Evolutionary conservation across 1,140 invertebrate genomes (phyloP), one percentile per base, ranked within the genome.

Genomic region (Bombus consobrinus): DNA sequence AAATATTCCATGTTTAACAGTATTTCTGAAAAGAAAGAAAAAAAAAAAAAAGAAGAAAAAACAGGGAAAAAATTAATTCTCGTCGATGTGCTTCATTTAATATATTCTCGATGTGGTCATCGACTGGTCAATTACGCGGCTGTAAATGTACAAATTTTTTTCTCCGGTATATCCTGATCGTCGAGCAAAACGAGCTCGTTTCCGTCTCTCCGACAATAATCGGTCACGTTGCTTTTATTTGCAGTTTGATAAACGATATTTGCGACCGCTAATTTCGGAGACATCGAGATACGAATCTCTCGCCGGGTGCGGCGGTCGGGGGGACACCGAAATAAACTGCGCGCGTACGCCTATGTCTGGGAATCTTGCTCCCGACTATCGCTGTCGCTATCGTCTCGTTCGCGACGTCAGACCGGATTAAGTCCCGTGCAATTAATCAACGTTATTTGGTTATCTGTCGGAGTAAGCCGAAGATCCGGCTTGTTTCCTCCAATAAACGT

Each of bases 241-340:
- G 57, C 72, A 15, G 15, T 69, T 59, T 43, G 84, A 86, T 86
- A 82, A 86, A 69, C 84, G 84, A 64, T 74, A 73, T 74, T 71
- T 66, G 32, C 25, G 43, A 22, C 47, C 74, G 64, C 53, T 78
- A 84, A 84, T 79, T 84, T 79, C 53, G 39, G 73, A 76, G 81
- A 22, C 43, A 28, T 34, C 37, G 12, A 57, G 82, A 75, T 82
- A 64, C 22, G 71, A 25, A 82, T 82, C 74, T 77, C 47, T 53
- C 47, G 47, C 47, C 47, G 47, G 47, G 47, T 53, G 47, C 47
- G 47, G 18, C 47, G 18, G 47, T 2, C 47, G 47, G 47, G 47
- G 41, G 15, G 53, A 9, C n/a, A 22, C 69, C n/a, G 62, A 82
- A 74, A 82, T 62, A 82, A 74, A 73, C 43, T 15, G 32, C 22